Evolutionary conservation across 2,888 invertebrate species (phyloP), one percentile per base, ranked within the genome.

Genomic region (Euzophera pinguis): DNA sequence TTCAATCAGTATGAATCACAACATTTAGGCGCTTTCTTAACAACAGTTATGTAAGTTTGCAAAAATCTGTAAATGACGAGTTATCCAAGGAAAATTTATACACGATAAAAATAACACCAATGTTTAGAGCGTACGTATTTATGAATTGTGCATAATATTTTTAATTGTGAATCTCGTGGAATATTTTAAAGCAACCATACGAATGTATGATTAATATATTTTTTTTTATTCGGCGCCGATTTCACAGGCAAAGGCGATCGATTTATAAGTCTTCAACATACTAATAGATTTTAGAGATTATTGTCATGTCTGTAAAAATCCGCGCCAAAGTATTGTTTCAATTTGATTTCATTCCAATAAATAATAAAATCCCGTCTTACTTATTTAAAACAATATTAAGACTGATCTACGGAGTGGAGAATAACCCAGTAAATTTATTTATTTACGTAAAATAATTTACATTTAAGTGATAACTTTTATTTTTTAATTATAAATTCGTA

Each of bases 371-470:
- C 43, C 50, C 50, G 27, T 35, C 35, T 51, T 34, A 22, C 9
- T 42, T 50, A 27, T 50, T 22, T 22, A 22, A 9, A 41, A 50
- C 35, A 14, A 29, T 29, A 27, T 35, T 35, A 51, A 51, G 50
- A 51, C 50, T 51, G 50, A 51, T 51, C 35, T 22, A 13, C 12
- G 39, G 41, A 16, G 50, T 34, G 27, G 41, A 50, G 43, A 43
- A 51, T 35, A 43, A 35, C 34, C n/a, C n/a, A 1, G 50, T 42
- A 42, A 50, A 42, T 54, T 52, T 43, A 59, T 53, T 54, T 60
- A 62, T 62, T 61, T 60, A 62, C 55, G 53, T 64, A 60, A 32
- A 53, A 57, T 57, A 41, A 55, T 60, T 61, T 56, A 60, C 61
- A 62, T 9, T 57, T 61, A 59, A 38, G 41, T 42, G 34, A 35